Evolutionary conservation across 2,888 invertebrate genomes (phyloP), one percentile per base, ranked within the genome.

Genomic region (Odontocerum albicorne): DNA sequence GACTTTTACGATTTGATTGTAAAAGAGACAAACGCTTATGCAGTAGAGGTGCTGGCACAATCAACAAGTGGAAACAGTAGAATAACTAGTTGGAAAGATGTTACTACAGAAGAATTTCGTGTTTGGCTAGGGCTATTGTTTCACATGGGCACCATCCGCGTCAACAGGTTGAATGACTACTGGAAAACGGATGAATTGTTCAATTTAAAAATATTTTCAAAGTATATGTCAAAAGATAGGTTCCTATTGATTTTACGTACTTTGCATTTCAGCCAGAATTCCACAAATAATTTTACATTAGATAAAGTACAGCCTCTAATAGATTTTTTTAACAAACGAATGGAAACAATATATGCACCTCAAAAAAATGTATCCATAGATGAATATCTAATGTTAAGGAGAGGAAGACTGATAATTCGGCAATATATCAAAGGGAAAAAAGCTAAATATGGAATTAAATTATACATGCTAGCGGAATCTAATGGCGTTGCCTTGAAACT

Each of bases 361-460:
- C 12, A 42, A 13, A 47, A 47, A 38, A 6, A 35, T 6, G 6
- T 47, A 15, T 40, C 35, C 2, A 47, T 47, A 19, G 49, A 47
- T 40, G 35, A 47, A 21, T 16, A 15, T 7, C 16, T 47, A 16
- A 19, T 47, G 19, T n/a, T 47, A 16, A 40, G 49, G 49, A 3
- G 35, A 21, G 49, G 49, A 17, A 47, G 49, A 39, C 39, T 47
- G 2, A n/a, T 47, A 2, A 19, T 47, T 8, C 49, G 49, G 2
- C 49, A 47, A n/a, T 47, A 42, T 10, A 35, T 47, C 2, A 8
- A 47, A n/a, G 39, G 39, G 19, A 39, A 39, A 10, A 47, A 35
- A n/a, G 36, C 36, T 13, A 47, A 47, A 38, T 47, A 39, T 40
- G 49, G 38, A 13, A 45, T 49, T 19, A 54, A 54, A 22, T 35